Base-by-base conservation (phyloP, 1,140 invertebrate species). In the Diabrotica virgifera region DNA sequence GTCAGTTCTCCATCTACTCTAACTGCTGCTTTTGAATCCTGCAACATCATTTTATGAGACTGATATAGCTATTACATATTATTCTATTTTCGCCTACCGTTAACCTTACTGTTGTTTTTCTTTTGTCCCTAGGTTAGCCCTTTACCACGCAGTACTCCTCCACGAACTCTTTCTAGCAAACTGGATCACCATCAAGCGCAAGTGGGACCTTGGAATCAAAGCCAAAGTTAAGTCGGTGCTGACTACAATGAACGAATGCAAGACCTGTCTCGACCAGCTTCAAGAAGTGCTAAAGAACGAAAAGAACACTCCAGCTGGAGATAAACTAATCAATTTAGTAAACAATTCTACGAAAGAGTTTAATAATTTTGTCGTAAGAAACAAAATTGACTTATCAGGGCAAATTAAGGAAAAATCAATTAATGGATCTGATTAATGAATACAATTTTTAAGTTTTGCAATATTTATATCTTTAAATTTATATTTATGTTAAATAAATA, bases 81-180 rank as follows among this genome's bases (percentile, higher is more conserved):
- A n/a, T n/a, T n/a, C 1, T 24, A 24, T 2, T 24, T 24, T 24
- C 24, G 24, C 24, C 24, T 1, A 24, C 24, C 24, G n/a, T 24
- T 24, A 24, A 24, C 24, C 24, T 46, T 46, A 46, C 2, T 46
- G n/a, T 46, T 8, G 5, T 54, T 8, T 13, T 59, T 59, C 5
- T 40, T 36, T 55, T 12, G 52, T 62, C 73, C 74, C 53, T 63
- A 84, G 90, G 67, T 77, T 93, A 2, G 82, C 84, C 57, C 80
- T 93, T 38, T 92, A 92, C 70, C 83, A 84, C 1, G 85, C 86
- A n/a, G 87, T 91, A 14, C 79, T 90, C 37, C 80, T 88, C 46
- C 85, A 89, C 59, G 90, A 92, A 78, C 78, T 91, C 5, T 76
- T 84, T 62, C 77, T 87, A 71, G 84, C 85, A 12, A 70, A 87